These are phyloP conservation scores for Achroia grisella DNA, from an alignment of 1,140 invertebrate species.

Conservation along the genomic window DNA sequence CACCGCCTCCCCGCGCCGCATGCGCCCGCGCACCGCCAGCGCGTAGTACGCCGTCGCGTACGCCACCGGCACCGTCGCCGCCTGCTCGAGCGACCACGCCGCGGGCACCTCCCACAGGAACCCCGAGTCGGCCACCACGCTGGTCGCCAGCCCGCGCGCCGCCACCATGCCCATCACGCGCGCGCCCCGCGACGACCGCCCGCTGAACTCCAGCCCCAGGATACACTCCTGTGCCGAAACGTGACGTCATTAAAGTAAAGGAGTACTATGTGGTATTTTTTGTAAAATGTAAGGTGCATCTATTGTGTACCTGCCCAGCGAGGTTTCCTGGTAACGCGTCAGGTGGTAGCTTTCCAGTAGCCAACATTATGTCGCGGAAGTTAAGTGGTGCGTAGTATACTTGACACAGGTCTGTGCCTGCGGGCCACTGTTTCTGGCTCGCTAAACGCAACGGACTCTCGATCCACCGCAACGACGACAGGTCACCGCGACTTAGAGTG, in stretches of 20 bases:
- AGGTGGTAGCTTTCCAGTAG: constrained; percentile 94
- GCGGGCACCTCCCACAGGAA: constrained; percentile 95
- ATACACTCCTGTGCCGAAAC: constrained; percentile 85
- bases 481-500: constrained; percentile 89
- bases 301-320: constrained; percentile 71
- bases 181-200: constrained; percentile 81
- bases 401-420: constrained; percentile 80
- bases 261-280: too few species aligned
- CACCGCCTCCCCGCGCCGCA: constrained; percentile 88
- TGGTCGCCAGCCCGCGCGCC: constrained; percentile 93
- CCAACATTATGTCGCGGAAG: constrained; percentile 98
- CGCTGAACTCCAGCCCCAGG: constrained; percentile 95
- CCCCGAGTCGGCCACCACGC: constrained; percentile 85
- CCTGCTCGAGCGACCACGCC: constrained; percentile 92
- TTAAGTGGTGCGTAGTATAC: constrained; percentile 97
- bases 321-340: constrained; percentile 94
- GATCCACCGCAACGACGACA: constrained; percentile 95
- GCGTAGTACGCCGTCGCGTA: constrained; percentile 95
- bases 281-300: too few species aligned
- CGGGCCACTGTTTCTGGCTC: constrained; percentile 35
- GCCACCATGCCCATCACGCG: constrained; percentile 96
- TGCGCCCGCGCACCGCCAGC: constrained; percentile 86
- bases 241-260: too few species aligned
- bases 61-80: constrained; percentile 95
- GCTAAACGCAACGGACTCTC: constrained; percentile 85